Conservation (phyloP, 2,113 vertebrate species). For the Ciconia stormi region DNA sequence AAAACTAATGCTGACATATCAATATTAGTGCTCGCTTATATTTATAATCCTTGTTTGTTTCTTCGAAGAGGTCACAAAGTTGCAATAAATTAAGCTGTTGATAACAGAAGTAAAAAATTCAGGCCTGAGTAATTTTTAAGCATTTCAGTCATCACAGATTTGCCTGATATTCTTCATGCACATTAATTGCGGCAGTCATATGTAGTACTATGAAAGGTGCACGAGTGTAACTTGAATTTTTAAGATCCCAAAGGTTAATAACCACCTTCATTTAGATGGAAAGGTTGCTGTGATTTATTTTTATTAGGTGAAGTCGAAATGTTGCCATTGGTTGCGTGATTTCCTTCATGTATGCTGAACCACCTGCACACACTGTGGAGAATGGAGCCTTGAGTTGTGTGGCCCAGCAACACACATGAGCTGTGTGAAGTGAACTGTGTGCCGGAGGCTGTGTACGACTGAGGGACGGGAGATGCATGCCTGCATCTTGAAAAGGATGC, state of each 20-base stretch:
- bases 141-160: not conserved
- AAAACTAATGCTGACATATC: conserved; percentile 1
- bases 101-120: not conserved
- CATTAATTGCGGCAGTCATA: not conserved
- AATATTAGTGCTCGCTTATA: not conserved
- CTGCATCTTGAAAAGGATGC: not conserved
- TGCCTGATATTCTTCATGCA: not conserved
- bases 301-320: conserved; percentile 5
- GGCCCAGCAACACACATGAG: not conserved
- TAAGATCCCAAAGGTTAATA: conserved; percentile 9
- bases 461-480: not conserved
- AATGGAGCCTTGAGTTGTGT: not conserved
- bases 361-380: not conserved
- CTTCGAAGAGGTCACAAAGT: not conserved
- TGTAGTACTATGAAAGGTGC: not conserved
- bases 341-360: not conserved
- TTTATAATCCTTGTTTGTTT: not conserved
- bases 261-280: not conserved
- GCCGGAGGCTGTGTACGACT: not conserved
- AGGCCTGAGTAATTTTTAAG: not conserved
- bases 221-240: not conserved
- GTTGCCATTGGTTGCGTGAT: not conserved
- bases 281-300: not conserved
- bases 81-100: not conserved
- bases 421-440: not conserved